Evolutionary conservation across 2,888 invertebrate genomes (phyloP).

Genomic region (Tanaodytes sp.): DNA sequence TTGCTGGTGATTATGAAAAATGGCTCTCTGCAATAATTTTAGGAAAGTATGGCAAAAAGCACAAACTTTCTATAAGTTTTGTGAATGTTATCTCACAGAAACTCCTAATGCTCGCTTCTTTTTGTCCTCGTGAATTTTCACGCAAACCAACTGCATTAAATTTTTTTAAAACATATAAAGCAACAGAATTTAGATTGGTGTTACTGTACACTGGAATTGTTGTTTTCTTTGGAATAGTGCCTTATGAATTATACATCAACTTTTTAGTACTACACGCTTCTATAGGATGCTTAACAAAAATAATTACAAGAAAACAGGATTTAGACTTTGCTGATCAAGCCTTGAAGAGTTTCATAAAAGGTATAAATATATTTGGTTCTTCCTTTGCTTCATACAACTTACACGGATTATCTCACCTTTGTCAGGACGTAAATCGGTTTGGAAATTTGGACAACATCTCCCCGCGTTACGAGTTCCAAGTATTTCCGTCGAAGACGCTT

Average conservation of each 20-base stretch:
- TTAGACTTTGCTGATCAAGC: conserved; percentile 29
- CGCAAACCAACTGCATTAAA: background rate
- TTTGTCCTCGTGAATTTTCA: conserved; percentile 30
- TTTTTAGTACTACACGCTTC: conserved; percentile 56
- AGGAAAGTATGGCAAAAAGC: conserved; percentile 6
- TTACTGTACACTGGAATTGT: conserved; percentile 58
- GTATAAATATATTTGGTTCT: conserved; percentile 49
- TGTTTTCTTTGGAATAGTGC: conserved; percentile 53
- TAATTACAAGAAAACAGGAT: conserved; percentile 14
- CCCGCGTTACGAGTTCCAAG: too few relatives aligned
- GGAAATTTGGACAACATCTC: conserved; percentile 9
- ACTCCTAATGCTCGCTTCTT: background rate
- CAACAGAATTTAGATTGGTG: conserved; percentile 58
- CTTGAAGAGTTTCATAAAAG: background rate
- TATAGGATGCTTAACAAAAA: conserved; percentile 53
- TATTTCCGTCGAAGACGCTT: too few relatives aligned
- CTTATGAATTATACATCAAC: conserved; percentile 47
- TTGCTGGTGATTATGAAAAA: conserved; percentile 15
- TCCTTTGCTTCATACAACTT: conserved; percentile 58
- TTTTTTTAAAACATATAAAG: conserved; percentile 55
- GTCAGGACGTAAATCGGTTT: conserved; percentile 5
- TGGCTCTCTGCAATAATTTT: background rate
- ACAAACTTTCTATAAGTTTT: conserved; percentile 5
- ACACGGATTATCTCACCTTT: conserved; percentile 51
- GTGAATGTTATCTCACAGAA: conserved; percentile 9